Evolutionary conservation across 35 echinoderm and acorn worm genomes (phyloP).

Genomic region (Hemicentrotus pulcherrimus): DNA sequence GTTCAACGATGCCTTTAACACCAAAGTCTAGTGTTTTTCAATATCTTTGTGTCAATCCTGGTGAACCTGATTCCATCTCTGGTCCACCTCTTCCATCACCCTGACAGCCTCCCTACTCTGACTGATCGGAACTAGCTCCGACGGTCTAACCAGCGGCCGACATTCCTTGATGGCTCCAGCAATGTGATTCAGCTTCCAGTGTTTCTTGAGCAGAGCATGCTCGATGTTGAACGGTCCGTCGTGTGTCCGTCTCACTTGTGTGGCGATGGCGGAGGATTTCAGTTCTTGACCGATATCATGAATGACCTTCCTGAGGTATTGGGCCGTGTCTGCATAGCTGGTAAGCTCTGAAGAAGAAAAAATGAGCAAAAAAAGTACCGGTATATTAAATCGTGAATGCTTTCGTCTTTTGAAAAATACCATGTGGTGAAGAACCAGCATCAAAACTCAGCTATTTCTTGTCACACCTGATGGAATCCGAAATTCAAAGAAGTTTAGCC

Average conservation of each 20-base stretch:
- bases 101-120: not conserved
- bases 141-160: slow-evolving; percentile 34
- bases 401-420: no score
- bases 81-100: slow-evolving; percentile 22
- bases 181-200: slow-evolving; percentile 69
- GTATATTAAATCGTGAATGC: slow-evolving; percentile 24
- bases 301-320: slow-evolving; percentile 72
- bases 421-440: no score
- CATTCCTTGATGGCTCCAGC: slow-evolving; percentile 33
- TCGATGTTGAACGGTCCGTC: slow-evolving; percentile 84
- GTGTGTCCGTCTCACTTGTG: slow-evolving; percentile 66
- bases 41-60: not conserved
- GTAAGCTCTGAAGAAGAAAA: not conserved
- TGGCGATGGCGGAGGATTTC: slow-evolving; percentile 74
- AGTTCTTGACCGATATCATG: slow-evolving; percentile 81
- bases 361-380: slow-evolving; percentile 15
- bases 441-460: no score
- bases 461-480: no score
- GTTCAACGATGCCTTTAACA: no score
- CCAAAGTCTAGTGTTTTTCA: no score
- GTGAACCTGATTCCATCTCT: not conserved
- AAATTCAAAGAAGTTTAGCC: no score
- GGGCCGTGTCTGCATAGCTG: slow-evolving; percentile 57
- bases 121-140: slow-evolving; percentile 6
- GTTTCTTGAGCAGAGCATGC: slow-evolving; percentile 75